phyloP scores from a whole-genome alignment of 37 sponge, comb jelly and placozoan species.

The Agelas oroides region DNA sequence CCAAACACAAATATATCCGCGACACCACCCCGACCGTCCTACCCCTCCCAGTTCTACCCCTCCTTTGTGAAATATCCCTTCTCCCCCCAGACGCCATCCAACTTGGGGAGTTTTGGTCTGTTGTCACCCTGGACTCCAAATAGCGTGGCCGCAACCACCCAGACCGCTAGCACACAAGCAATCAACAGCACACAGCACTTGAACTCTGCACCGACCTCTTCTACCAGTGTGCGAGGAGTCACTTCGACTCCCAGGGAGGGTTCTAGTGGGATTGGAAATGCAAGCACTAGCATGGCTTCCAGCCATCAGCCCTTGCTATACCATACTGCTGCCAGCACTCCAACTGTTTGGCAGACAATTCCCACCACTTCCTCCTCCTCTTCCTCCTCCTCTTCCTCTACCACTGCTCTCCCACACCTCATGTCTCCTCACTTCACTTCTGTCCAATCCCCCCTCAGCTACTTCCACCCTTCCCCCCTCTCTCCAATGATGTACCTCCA shows the following conservation, averaged over 20 bases:
- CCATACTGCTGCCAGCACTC: neutral
- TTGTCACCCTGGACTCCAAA: conserved; percentile 49
- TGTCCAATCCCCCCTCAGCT: conserved; percentile 54
- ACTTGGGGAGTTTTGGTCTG: conserved; percentile 17
- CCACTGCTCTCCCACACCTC: neutral
- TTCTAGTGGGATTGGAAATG: too few relatives aligned
- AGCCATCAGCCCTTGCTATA: neutral
- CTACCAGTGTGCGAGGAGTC: too few relatives aligned
- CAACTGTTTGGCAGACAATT: neutral
- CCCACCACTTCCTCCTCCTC: neutral
- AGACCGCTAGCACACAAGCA: neutral
- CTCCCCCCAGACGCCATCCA: conserved; percentile 57
- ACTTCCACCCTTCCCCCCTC: conserved; percentile 45
- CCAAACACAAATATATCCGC: conserved; percentile 4
- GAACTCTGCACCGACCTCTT: too few relatives aligned
- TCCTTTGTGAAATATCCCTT: conserved; percentile 58
- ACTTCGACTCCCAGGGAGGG: neutral
- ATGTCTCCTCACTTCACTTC: conserved; percentile 31
- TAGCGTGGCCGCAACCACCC: neutral
- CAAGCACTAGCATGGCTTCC: too few relatives aligned
- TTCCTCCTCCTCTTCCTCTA: neutral
- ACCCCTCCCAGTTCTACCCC: conserved; percentile 43
- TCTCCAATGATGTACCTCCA: conserved; percentile 54
- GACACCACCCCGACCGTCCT: conserved; percentile 31
- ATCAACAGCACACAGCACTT: too few relatives aligned